These are phyloP conservation scores for Ectemnius cavifrons DNA, from an alignment of 2,888 invertebrate genomes.

Conservation along the genomic window DNA sequence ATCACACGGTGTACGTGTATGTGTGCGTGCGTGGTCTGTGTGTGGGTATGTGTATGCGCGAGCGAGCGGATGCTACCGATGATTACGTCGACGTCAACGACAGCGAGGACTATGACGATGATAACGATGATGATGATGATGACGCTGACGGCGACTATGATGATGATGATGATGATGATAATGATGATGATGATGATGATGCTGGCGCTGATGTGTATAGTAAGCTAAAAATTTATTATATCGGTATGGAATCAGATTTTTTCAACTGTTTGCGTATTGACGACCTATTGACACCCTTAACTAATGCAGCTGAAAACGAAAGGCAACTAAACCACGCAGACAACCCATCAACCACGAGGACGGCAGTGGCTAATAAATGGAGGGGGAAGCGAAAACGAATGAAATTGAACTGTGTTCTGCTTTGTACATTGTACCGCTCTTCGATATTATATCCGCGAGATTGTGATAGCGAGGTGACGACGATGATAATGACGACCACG, in stretches of 20 bases:
- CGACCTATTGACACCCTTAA: slow-evolving; percentile 70
- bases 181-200: slow-evolving; percentile 65
- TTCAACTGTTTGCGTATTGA: slow-evolving; percentile 75
- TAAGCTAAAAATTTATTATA: slow-evolving; percentile 77
- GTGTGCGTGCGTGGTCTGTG: too few relatives aligned
- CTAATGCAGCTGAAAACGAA: slow-evolving; percentile 47
- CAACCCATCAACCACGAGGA: too few relatives aligned
- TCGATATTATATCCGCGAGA: slow-evolving; percentile 61
- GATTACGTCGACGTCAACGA: slow-evolving; percentile 42
- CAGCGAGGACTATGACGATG: slow-evolving; percentile 36
- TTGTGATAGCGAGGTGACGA: slow-evolving; percentile 60
- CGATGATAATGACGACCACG: slow-evolving; percentile 15
- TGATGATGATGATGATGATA: slow-evolving; percentile 56
- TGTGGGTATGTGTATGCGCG: neutral
- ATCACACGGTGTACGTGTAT: neutral
- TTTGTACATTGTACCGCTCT: slow-evolving; percentile 69
- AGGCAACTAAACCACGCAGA: slow-evolving; percentile 4
- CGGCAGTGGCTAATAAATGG: too few relatives aligned
- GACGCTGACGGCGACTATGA: slow-evolving; percentile 22
- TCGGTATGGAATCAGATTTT: slow-evolving; percentile 76
- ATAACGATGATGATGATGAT: slow-evolving; percentile 50
- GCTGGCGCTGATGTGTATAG: slow-evolving; percentile 72
- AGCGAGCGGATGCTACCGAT: slow-evolving; percentile 21
- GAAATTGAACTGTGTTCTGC: slow-evolving; percentile 67
- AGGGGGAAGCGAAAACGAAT: slow-evolving; percentile 44